Conservation (phyloP, 2,888 invertebrate genomes). For the Stenolophus ochropezus region DNA sequence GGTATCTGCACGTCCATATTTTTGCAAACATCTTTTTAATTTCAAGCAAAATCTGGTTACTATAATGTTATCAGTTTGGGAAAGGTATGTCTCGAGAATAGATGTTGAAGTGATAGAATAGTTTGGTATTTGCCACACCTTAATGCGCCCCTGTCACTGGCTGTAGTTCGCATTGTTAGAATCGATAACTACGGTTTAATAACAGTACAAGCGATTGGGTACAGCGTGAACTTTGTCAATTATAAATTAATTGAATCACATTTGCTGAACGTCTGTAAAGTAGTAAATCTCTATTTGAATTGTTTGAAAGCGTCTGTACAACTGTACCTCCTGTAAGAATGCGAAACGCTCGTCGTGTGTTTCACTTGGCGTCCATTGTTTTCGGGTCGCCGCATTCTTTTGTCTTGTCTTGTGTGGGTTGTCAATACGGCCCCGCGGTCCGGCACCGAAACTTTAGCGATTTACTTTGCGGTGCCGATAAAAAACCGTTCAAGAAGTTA, state of each 20-base stretch:
- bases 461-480: constrained; percentile 59
- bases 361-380: constrained; percentile 50
- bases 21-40: too few relatives aligned
- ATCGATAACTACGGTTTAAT: background rate
- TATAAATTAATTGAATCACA: constrained; percentile 22
- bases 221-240: background rate
- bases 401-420: constrained; percentile 42
- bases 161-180: background rate
- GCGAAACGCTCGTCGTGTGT: constrained; percentile 1
- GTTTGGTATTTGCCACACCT: background rate
- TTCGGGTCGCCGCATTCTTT: constrained; percentile 55
- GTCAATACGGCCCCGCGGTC: constrained; percentile 53
- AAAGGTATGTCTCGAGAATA: too few relatives aligned
- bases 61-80: too few relatives aligned
- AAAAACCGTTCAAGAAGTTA: constrained; percentile 60
- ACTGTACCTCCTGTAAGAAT: background rate
- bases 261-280: constrained; percentile 1
- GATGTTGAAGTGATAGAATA: too few relatives aligned
- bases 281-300: constrained; percentile 22
- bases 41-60: too few relatives aligned
- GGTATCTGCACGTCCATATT: too few relatives aligned
- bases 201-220: background rate
- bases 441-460: constrained; percentile 52
- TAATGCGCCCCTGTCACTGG: background rate
- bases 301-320: background rate